A percentile compares a stretch with the other conserved stretches of the same genome.
These are phyloP conservation scores for Diabrotica undecimpunctata DNA, from an alignment of 1,140 invertebrate genomes.

Conservation along the genomic window DNA sequence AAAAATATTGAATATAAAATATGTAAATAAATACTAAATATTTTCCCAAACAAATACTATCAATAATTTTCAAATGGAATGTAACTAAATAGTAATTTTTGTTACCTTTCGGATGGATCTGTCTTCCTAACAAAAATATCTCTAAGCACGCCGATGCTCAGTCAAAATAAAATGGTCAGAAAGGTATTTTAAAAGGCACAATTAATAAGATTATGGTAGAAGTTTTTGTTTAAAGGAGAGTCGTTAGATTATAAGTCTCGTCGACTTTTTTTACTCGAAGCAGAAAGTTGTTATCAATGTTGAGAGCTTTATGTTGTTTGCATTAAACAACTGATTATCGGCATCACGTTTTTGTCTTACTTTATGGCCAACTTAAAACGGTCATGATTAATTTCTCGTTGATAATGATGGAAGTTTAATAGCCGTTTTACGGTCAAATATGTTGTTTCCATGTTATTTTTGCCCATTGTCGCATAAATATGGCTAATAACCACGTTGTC, in stretches of 20 bases:
- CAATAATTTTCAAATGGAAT: not conserved
- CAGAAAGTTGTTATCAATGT: conserved; percentile 33
- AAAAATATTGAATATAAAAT: too few species aligned
- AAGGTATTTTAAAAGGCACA: conserved; percentile 20
- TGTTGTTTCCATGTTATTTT: conserved; percentile 39
- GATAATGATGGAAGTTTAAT: conserved; percentile 44
- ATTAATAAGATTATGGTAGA: conserved; percentile 24
- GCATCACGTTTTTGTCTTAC: conserved; percentile 38
- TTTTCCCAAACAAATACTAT: too few species aligned
- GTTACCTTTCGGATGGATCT: not conserved
- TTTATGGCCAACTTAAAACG: conserved; percentile 35
- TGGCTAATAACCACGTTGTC: conserved; percentile 6
- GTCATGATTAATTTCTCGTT: conserved; percentile 42
- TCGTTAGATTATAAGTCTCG: conserved; percentile 17
- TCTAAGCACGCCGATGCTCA: not conserved
- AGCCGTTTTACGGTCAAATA: conserved; percentile 42
- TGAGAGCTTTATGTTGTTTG: conserved; percentile 46
- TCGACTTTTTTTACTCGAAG: conserved; percentile 17
- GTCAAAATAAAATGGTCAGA: conserved; percentile 11
- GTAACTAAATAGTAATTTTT: not conserved
- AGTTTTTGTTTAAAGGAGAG: conserved; percentile 12
- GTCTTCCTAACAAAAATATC: too few species aligned
- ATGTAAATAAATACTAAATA: too few species aligned
- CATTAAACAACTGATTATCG: conserved; percentile 44
- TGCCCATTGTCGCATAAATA: conserved; percentile 35